Conservation (phyloP, 1,140 invertebrate genomes). For the Triops longicaudatus region DNA sequence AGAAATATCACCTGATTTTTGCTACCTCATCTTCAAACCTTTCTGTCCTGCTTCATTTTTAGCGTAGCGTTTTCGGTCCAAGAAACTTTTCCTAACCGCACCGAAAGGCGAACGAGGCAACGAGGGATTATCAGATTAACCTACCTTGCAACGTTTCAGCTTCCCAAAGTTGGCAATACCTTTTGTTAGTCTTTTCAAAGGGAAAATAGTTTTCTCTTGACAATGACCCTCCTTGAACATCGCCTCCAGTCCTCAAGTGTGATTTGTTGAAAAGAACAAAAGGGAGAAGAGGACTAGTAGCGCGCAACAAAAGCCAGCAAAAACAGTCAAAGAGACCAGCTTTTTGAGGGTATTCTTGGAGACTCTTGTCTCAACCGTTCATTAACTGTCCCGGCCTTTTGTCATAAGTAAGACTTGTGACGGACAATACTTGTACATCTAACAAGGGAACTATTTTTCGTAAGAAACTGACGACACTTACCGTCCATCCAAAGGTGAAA, state of each 20-base stretch:
- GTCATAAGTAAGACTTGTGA: background rate
- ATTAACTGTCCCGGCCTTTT: background rate
- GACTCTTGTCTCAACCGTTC: background rate
- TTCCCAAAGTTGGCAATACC: background rate
- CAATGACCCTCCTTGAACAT: background rate
- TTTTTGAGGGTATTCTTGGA: too few relatives aligned
- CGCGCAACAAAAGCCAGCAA: background rate
- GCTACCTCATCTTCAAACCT: background rate
- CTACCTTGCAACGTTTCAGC: constrained; percentile 2
- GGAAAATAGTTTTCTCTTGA: background rate
- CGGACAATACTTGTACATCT: too few relatives aligned
- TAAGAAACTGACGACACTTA: constrained; percentile 46
- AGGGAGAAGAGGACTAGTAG: background rate
- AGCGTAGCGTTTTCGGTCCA: background rate
- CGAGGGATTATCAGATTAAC: background rate
- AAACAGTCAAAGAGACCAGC: background rate
- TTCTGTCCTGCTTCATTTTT: constrained; percentile 17
- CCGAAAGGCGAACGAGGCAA: background rate
- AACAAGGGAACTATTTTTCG: background rate
- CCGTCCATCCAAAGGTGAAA: constrained; percentile 84
- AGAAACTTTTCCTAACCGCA: background rate
- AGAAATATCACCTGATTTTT: background rate
- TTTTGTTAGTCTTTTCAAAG: constrained; percentile 9
- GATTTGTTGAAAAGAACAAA: background rate
- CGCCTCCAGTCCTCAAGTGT: background rate